Evolutionary conservation across 2,888 invertebrate species (phyloP).

Genomic region (Zootermopsis nevadensis): DNA sequence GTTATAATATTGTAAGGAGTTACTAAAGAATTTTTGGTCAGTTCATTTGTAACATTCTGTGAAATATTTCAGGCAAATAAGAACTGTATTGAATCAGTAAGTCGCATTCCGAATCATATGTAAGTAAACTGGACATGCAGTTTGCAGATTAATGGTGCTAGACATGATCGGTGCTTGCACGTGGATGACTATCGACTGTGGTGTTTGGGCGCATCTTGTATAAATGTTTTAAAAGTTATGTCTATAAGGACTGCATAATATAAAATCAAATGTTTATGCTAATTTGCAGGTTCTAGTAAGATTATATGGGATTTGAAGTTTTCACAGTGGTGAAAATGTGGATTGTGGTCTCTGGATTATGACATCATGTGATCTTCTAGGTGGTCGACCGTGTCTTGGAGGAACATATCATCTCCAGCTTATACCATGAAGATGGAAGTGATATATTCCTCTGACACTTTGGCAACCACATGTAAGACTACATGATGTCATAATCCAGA

Average conservation of each 20-base stretch:
- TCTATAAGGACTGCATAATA: background rate
- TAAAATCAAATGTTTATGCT: background rate
- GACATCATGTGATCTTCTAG: too few species aligned
- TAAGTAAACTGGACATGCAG: background rate
- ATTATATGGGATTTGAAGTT: too few species aligned
- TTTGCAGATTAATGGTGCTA: background rate
- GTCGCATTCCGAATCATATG: background rate
- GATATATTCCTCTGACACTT: too few species aligned
- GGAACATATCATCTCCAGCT: too few species aligned
- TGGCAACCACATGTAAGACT: too few species aligned
- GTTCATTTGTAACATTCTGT: background rate
- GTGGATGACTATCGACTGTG: background rate
- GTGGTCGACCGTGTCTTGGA: too few species aligned
- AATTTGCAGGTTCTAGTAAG: constrained; percentile 16
- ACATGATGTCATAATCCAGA: too few species aligned
- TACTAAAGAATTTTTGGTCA: background rate
- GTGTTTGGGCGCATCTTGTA: constrained; percentile 6
- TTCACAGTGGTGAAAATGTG: too few species aligned
- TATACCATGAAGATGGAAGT: too few species aligned
- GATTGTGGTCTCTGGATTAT: too few species aligned
- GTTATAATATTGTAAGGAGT: background rate
- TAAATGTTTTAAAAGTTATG: background rate
- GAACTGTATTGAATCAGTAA: background rate
- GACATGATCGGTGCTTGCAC: background rate
- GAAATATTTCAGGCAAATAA: background rate